Evolutionary conservation across 2,888 invertebrate genomes (phyloP).

Genomic region (Gasteruption jaculator): DNA sequence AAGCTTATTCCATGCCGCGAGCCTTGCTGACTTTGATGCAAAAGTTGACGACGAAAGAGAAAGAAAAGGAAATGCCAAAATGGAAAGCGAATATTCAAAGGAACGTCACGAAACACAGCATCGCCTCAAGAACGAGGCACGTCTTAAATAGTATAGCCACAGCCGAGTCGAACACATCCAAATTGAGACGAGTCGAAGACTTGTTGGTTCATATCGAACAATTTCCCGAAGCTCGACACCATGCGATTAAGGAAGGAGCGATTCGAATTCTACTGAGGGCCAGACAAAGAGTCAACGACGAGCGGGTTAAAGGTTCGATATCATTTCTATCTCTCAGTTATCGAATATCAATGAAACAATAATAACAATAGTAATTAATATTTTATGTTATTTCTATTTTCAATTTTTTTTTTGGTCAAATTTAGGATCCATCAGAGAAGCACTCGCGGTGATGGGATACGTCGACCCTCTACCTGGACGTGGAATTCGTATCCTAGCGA

Average conservation of each 20-base stretch:
- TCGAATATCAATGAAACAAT: too few species aligned
- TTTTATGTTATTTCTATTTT: slow-evolving; percentile 7
- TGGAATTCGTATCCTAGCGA: slow-evolving; percentile 76
- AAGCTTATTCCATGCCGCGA: slow-evolving; percentile 45
- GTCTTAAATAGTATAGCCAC: slow-evolving; percentile 61
- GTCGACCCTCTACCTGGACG: slow-evolving; percentile 63
- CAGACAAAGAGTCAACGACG: slow-evolving; percentile 49
- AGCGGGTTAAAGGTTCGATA: slow-evolving; percentile 38
- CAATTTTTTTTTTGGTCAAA: slow-evolving; percentile 14
- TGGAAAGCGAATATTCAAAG: slow-evolving; percentile 51
- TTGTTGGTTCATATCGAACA: slow-evolving; percentile 68
- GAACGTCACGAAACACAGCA: slow-evolving; percentile 54
- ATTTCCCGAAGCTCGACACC: slow-evolving; percentile 69
- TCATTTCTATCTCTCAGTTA: neutral
- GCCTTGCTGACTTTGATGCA: slow-evolving; percentile 49
- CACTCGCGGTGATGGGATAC: slow-evolving; percentile 69
- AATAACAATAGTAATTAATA: slow-evolving; percentile 40
- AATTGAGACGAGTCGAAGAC: slow-evolving; percentile 63
- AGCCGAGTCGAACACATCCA: slow-evolving; percentile 58
- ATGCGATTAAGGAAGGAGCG: slow-evolving; percentile 72
- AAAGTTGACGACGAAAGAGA: slow-evolving; percentile 41
- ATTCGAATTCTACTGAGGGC: slow-evolving; percentile 62
- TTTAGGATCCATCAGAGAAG: slow-evolving; percentile 53
- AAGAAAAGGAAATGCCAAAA: slow-evolving; percentile 46
- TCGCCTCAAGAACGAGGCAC: slow-evolving; percentile 64